Evolutionary conservation across 2,797 vertebrate species (phyloP), one percentile per base, ranked within the genome.

Genomic region (Pseudomugil tenellus): DNA sequence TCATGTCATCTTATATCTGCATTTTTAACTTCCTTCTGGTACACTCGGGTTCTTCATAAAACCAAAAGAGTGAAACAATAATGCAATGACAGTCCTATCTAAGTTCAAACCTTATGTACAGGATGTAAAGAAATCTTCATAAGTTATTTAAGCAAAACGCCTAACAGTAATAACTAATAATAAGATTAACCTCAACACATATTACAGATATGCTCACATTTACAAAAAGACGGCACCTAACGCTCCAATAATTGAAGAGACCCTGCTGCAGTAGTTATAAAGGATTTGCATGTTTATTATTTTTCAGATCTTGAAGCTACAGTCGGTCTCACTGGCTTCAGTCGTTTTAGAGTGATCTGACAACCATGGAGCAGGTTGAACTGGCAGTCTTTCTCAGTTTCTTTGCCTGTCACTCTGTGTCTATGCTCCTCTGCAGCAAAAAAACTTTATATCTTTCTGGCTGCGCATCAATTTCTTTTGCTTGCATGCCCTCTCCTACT

Each of bases 341-440:
- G 37, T 53, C 46, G 12, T 34, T 64, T 41, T 3, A 46, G 21
- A 51, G 53, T n/a, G 51, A 55, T 56, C 48, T 3, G 28, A 70
- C 46, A 70, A 26, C 49, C 62, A 31, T 56, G 63, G 17, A 23
- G 35, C 69, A 61, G 43, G 21, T 53, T 19, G 25, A 35, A 39
- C 19, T 39, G 14, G 23, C 25, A n/a, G 62, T 62, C 3, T 19
- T 34, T 58, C n/a, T 11, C 3, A 39, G 58, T n/a, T 69, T 58
- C 8, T 46, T 56, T 46, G 21, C 23, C 62, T 70, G 77, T 72
- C 64, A 25, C 25, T 78, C 46, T 25, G 2, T 29, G 63, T 61
- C 70, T 67, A 64, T 32, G 62, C 39, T 76, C 67, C 69, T 68
- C 51, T 48, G 25, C 62, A 54, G 17, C 43, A 23, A 43, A 19